Conservation (phyloP, 1,140 invertebrate species). For the Leucophenga varia region DNA sequence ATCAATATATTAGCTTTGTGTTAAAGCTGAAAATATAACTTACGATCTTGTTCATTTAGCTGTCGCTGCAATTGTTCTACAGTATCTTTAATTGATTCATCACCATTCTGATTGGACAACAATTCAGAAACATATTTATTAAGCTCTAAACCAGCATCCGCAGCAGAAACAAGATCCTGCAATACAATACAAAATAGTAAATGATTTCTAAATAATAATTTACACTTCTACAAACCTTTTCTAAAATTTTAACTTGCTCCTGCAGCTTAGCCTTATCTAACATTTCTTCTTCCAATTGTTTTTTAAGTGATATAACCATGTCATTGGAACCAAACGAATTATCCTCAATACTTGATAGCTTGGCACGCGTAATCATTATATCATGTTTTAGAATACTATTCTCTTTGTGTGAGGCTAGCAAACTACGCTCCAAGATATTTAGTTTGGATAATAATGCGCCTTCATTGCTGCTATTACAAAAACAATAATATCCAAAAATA, state of each 20-base stretch:
- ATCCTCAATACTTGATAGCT: constrained; percentile 66
- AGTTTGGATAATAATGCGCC: constrained; percentile 62
- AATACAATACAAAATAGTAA: constrained; percentile 1
- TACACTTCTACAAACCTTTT: constrained; percentile 52
- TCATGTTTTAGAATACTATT: constrained; percentile 67
- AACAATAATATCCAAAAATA: constrained; percentile 74
- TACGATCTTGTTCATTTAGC: constrained; percentile 63
- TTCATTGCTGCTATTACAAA: constrained; percentile 71
- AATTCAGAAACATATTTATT: constrained; percentile 68
- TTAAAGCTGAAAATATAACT: constrained; percentile 53
- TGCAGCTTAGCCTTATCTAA: constrained; percentile 56
- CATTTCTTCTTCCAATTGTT: constrained; percentile 59
- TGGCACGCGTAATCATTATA: constrained; percentile 63
- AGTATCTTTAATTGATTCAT: constrained; percentile 63
- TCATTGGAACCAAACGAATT: constrained; percentile 72
- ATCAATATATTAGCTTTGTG: neutral
- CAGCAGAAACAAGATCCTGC: constrained; percentile 64
- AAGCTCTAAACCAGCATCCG: constrained; percentile 66
- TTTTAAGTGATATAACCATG: constrained; percentile 66
- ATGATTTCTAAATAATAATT: neutral
- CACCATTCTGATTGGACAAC: constrained; percentile 61
- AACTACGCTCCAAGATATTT: constrained; percentile 62
- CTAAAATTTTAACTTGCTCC: constrained; percentile 61
- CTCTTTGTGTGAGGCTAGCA: constrained; percentile 59
- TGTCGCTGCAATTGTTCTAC: constrained; percentile 65